These are phyloP conservation scores for Zapus hudsonius DNA, from an alignment of 2,113 vertebrate genomes.

Conservation along the genomic window DNA sequence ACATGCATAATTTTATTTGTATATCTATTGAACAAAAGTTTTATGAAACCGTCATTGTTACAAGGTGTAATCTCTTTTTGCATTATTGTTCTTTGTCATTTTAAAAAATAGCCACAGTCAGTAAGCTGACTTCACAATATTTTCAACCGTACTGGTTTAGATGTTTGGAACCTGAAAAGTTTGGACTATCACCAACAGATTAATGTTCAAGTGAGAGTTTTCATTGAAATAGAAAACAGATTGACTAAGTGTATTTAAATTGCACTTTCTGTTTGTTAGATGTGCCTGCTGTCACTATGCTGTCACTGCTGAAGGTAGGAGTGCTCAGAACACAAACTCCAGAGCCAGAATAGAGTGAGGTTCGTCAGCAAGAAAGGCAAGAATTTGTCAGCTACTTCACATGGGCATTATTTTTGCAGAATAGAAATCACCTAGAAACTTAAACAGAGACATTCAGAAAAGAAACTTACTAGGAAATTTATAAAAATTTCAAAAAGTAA, in stretches of 20 bases:
- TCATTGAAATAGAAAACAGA: conserved; percentile 3
- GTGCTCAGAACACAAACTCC: background rate
- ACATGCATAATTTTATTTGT: background rate
- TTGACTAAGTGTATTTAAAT: background rate
- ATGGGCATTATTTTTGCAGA: background rate
- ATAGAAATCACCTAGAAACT: conserved; percentile 1
- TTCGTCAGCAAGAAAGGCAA: background rate
- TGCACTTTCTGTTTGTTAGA: background rate
- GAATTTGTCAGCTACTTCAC: background rate
- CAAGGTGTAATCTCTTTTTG: background rate
- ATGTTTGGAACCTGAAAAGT: conserved; percentile 36
- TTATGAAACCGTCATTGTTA: background rate
- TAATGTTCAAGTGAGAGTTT: conserved; percentile 29
- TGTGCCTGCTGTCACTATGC: background rate
- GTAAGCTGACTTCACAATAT: conserved; percentile 28
- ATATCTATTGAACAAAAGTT: conserved; percentile 23
- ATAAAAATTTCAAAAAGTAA: background rate
- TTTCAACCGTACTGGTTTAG: background rate
- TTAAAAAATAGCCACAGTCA: background rate
- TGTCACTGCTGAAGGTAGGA: background rate
- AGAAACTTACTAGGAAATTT: background rate
- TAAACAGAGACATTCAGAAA: background rate
- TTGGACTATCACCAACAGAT: background rate
- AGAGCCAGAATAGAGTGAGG: background rate
- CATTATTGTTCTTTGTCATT: background rate